Conservation (phyloP, 2,888 invertebrate species). For the Tortricodes alternella region DNA sequence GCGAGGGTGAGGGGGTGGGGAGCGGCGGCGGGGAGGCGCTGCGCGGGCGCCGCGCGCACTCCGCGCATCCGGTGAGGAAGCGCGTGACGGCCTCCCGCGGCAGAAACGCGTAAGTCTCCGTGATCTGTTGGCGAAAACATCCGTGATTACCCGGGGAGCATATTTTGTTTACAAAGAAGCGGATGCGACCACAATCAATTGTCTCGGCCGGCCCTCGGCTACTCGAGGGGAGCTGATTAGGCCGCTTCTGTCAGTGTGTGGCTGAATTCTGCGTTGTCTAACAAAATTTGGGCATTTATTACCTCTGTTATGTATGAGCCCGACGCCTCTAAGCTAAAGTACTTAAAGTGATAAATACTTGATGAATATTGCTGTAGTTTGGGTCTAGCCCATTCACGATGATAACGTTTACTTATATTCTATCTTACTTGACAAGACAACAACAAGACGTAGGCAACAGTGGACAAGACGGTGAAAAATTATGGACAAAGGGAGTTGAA, state of each 20-base stretch:
- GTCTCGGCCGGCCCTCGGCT: conserved; percentile 4
- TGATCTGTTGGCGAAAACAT: conserved; percentile 88
- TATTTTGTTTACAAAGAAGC: conserved; percentile 20
- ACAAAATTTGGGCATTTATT: not conserved
- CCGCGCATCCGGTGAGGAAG: conserved; percentile 96
- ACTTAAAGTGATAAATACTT: too few relatives aligned
- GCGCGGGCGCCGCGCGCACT: conserved; percentile 92
- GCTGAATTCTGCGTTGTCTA: not conserved
- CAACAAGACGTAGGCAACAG: too few relatives aligned
- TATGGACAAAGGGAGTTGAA: too few relatives aligned
- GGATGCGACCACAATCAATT: conserved; percentile 23
- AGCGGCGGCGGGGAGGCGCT: conserved; percentile 84
- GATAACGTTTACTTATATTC: too few relatives aligned
- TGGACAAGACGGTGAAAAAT: too few relatives aligned
- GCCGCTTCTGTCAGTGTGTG: not conserved
- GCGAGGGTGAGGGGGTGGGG: conserved; percentile 76
- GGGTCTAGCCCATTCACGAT: too few relatives aligned
- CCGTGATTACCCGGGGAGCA: conserved; percentile 41
- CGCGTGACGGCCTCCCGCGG: conserved; percentile 98
- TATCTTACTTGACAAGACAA: too few relatives aligned
- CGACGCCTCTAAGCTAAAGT: too few relatives aligned
- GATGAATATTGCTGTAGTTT: too few relatives aligned
- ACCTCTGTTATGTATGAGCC: not conserved
- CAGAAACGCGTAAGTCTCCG: conserved; percentile 97
- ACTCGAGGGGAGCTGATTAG: conserved; percentile 2